Conservation (phyloP, 2,113 vertebrate species). For the Colius striatus region DNA sequence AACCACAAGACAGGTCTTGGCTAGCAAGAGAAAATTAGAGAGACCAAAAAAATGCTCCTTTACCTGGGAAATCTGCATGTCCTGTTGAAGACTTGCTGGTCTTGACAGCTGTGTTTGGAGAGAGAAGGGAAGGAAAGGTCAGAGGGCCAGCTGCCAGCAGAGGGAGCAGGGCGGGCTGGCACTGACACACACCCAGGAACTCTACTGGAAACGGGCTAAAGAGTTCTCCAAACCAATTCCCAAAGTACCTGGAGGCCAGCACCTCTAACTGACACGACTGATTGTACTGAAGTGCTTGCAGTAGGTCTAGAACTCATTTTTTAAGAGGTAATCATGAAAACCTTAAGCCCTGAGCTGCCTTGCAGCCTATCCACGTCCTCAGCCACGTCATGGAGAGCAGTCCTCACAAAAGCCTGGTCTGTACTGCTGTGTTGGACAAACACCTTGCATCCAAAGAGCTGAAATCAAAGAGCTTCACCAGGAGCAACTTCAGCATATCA, state of each 20-base stretch:
- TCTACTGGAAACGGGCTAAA: background rate
- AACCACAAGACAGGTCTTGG: background rate
- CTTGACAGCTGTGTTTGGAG: conserved; percentile 84
- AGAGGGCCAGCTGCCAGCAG: background rate
- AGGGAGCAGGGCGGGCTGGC: background rate
- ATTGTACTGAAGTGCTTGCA: background rate
- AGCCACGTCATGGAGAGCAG: background rate
- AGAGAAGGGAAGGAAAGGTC: conserved; percentile 11
- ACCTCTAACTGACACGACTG: background rate
- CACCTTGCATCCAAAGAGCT: background rate
- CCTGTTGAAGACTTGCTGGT: conserved; percentile 87
- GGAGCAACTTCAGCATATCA: background rate
- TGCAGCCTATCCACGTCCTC: background rate
- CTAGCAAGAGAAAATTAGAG: background rate
- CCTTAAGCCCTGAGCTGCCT: background rate
- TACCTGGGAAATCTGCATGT: conserved; percentile 91
- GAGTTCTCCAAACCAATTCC: background rate
- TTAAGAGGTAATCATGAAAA: background rate
- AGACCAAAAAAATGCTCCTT: background rate
- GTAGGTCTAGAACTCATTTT: background rate
- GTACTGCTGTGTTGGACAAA: background rate
- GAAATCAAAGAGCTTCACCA: background rate
- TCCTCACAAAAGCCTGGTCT: background rate
- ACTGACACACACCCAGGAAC: background rate
- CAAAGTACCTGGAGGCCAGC: background rate